Base-by-base conservation (phyloP, 2,113 vertebrate species). In the Pelecanus crispus region DNA sequence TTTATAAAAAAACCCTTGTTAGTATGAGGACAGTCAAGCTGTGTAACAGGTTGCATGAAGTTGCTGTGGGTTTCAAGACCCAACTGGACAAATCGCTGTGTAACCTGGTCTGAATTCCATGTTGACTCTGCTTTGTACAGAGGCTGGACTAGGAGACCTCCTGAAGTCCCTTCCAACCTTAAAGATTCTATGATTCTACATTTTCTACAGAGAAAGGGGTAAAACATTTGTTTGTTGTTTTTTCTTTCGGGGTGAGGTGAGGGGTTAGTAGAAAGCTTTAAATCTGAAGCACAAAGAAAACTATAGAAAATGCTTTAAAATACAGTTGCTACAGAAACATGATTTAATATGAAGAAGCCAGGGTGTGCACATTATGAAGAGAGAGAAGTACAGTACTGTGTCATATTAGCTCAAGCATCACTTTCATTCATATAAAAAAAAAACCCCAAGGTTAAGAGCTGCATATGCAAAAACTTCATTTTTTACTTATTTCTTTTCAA, bases 401-500 rank as follows among this genome's bases (percentile, higher is more conserved):
- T 31, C 55, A 36, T 7, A 34, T 7, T 14, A 85, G 13, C 36
- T 71, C 31, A 56, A 73, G 53, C 24, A 78, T 13, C 10, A 36
- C 53, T 88, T 70, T 36, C 62, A 75, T 17, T 56, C 9, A 45
- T 22, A 14, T 17, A 4, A 34, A 58, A 53, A 59, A 59, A 59
- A 40, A 70, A 61, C 40, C 14, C 9, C 29, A 92, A 55, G 28
- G 20, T 84, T 86, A 67, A 86, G 5, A 88, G 79, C 42, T 75
- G 32, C 21, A 55, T 78, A 83, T 36, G 77, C 32, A 88, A 85
- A 75, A 95, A n/a, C 9, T 70, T 67, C 7, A 25, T 68, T 81
- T 86, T 78, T 84, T 22, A 86, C 17, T 93, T 95, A 84, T 86
- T 95, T 94, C 74, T 96, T 97, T 73, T 59, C 74, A 90, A 17